Conservation (phyloP, 2,797 vertebrate genomes). For the Dryobates pubescens region DNA sequence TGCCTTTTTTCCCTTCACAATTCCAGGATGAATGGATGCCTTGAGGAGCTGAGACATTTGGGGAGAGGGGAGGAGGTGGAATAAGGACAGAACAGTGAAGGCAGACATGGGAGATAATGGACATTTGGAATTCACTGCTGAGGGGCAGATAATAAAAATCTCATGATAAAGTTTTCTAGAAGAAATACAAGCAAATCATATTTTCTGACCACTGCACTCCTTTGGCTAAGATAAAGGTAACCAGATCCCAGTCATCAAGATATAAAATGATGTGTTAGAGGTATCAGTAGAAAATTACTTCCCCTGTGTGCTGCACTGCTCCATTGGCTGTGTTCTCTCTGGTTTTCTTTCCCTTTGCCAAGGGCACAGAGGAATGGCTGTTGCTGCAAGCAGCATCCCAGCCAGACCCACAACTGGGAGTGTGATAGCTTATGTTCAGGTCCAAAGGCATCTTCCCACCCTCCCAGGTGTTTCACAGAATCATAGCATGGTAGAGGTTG, state of each 20-base stretch:
- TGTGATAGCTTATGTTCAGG: not conserved
- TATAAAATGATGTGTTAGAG: slow-evolving; percentile 53
- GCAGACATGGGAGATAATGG: not conserved
- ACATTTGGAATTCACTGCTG: slow-evolving; percentile 25
- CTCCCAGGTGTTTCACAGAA: not conserved
- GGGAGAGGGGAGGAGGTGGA: too few species aligned
- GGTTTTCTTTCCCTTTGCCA: not conserved
- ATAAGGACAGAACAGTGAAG: not conserved
- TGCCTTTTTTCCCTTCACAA: not conserved
- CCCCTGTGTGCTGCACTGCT: not conserved
- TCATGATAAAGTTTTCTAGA: not conserved
- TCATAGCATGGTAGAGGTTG: too few species aligned
- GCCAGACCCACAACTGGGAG: not conserved
- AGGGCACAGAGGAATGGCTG: not conserved
- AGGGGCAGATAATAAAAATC: slow-evolving; percentile 28
- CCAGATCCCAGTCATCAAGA: not conserved
- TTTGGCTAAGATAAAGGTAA: slow-evolving; percentile 57
- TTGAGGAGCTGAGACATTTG: not conserved
- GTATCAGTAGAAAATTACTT: slow-evolving; percentile 46
- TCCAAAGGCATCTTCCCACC: not conserved
- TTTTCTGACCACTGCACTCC: not conserved
- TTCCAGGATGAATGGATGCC: not conserved
- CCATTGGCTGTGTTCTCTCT: not conserved
- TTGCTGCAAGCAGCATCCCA: slow-evolving; percentile 58
- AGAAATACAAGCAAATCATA: slow-evolving; percentile 1